phyloP scores from a whole-genome alignment of 1,140 invertebrate genomes.

The Parapsyche elsis region DNA sequence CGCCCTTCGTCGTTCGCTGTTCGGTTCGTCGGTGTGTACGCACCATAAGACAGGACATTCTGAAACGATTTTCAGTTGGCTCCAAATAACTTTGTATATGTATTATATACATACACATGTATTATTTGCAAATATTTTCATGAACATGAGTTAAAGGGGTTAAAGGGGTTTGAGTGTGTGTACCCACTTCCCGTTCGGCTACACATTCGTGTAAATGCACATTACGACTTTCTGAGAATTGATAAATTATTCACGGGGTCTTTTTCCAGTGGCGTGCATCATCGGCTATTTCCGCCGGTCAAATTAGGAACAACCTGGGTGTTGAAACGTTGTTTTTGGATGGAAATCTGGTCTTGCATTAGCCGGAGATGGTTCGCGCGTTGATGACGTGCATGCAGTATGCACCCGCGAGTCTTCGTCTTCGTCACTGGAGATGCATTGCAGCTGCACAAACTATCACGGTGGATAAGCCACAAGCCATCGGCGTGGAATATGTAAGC shows the following conservation, averaged over 20 bases:
- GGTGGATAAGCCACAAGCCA: not conserved
- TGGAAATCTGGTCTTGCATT: conserved; percentile 8
- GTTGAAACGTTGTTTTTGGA: conserved; percentile 20
- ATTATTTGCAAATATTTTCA: not conserved
- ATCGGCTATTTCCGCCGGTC: no score
- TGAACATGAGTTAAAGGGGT: not conserved
- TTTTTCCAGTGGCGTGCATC: no score
- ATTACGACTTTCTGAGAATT: not conserved
- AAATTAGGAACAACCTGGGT: not conserved
- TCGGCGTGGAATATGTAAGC: not conserved
- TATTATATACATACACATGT: no score
- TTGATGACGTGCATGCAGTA: not conserved
- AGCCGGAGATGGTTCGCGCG: not conserved
- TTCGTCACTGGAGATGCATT: not conserved
- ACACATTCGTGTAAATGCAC: not conserved
- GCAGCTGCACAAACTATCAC: conserved; percentile 26
- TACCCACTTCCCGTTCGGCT: not conserved
- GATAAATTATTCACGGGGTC: no score
- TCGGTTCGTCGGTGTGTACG: no score
- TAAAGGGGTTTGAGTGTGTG: not conserved
- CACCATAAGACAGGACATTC: no score
- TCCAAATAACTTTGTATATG: no score
- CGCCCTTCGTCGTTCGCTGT: no score
- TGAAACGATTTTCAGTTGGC: no score
- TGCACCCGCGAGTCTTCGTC: no score